Conservation (phyloP, 2,888 invertebrate genomes). For the Macrophya alboannulata region DNA sequence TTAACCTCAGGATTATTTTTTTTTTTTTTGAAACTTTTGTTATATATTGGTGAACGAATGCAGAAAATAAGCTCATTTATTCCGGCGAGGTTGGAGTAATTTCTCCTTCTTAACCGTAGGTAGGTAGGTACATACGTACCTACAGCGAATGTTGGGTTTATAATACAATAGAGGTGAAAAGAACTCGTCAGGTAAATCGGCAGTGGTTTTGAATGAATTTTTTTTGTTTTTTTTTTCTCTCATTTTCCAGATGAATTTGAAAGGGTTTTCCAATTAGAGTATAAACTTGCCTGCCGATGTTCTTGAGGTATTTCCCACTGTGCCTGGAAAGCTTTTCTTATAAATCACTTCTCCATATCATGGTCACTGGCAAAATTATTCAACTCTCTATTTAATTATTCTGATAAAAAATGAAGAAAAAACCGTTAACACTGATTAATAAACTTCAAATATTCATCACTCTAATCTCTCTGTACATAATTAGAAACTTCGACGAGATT, state of each 20-base stretch:
- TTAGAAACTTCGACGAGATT: neutral
- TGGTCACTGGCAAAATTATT: slow-evolving; percentile 9
- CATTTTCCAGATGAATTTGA: neutral
- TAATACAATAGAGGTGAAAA: neutral
- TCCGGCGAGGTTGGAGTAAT: neutral
- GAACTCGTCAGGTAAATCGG: neutral
- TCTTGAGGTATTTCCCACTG: slow-evolving; percentile 35
- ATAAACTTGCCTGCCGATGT: slow-evolving; percentile 28
- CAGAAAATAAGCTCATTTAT: neutral
- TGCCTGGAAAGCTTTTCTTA: slow-evolving; percentile 2
- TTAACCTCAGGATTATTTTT: neutral
- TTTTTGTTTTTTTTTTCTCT: neutral
- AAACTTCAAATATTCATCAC: neutral
- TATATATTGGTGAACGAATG: neutral
- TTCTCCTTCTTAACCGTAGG: neutral
- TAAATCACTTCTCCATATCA: slow-evolving; percentile 6
- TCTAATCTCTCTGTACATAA: neutral
- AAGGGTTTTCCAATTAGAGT: neutral
- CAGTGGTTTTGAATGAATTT: neutral
- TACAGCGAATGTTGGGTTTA: neutral
- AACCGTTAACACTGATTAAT: neutral
- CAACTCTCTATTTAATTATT: neutral
- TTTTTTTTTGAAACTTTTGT: neutral
- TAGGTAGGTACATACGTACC: neutral
- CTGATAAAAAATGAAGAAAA: no score